phyloP scores from a whole-genome alignment of 92 coral and sea anemone genomes.

The Palythoa caribaeorum region DNA sequence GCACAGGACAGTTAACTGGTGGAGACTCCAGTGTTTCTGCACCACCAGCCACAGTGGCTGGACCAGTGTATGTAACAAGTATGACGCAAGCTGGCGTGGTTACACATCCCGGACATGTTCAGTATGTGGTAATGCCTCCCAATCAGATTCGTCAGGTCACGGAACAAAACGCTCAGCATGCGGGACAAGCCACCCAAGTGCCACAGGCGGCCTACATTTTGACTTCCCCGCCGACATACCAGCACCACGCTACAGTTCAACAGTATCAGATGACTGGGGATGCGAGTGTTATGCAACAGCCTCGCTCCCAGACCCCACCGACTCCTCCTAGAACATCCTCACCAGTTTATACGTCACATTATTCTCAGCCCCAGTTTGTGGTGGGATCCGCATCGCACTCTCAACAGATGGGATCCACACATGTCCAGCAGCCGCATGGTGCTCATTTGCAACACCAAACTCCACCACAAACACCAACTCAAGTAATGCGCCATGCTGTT shows the following conservation, averaged over 20 bases:
- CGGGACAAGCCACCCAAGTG: slow-evolving; percentile 65
- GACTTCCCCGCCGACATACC: slow-evolving; percentile 62
- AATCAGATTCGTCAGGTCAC: slow-evolving; percentile 70
- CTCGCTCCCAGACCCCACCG: slow-evolving; percentile 94
- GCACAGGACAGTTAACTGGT: slow-evolving; percentile 60
- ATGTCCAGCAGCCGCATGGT: slow-evolving; percentile 69
- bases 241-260: slow-evolving; percentile 65
- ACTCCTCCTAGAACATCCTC: slow-evolving; percentile 93
- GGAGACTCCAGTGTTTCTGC: slow-evolving; percentile 75
- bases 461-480: slow-evolving; percentile 73
- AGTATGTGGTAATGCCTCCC: slow-evolving; percentile 89
- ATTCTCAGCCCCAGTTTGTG: slow-evolving; percentile 59
- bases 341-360: slow-evolving; percentile 71
- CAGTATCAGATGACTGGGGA: slow-evolving; percentile 68
- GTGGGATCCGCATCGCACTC: slow-evolving; percentile 60
- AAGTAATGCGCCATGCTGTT: slow-evolving; percentile 80
- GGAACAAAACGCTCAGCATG: slow-evolving; percentile 69
- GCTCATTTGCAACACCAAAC: slow-evolving; percentile 73
- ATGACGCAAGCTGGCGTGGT: slow-evolving; percentile 86
- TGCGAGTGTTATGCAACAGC: slow-evolving; percentile 72
- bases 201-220: slow-evolving; percentile 60
- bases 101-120: slow-evolving; percentile 87
- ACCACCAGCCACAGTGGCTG: slow-evolving; percentile 78
- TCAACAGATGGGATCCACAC: slow-evolving; percentile 46
- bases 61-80: slow-evolving; percentile 81